A percentile compares a stretch with the other conserved stretches of the same genome.
phyloP scores from a whole-genome alignment of 2,113 vertebrate genomes.

The Trichechus manatus region DNA sequence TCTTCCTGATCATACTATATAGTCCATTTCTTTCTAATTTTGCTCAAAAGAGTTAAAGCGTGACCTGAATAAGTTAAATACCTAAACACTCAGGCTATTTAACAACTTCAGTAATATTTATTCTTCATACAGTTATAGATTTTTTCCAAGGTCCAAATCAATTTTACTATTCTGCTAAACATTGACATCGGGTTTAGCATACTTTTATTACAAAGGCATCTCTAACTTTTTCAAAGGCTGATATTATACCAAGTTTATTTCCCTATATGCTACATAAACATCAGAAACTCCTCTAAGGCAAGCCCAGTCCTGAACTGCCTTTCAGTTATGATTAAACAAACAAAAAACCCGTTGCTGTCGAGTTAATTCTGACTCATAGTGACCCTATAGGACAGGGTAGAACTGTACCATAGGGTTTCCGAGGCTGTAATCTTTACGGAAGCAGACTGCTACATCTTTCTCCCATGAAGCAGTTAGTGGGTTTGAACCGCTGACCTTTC shows the following conservation, averaged over 20 bases:
- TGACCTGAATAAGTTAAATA: constrained; percentile 20
- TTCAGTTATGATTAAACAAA: not conserved
- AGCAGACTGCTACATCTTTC: not conserved
- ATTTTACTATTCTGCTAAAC: constrained; percentile 40
- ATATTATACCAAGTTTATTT: constrained; percentile 18
- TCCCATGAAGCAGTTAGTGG: not conserved
- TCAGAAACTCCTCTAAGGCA: not conserved
- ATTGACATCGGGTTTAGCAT: not conserved
- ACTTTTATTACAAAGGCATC: constrained; percentile 12
- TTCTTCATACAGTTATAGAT: constrained; percentile 21
- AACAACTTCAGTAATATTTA: constrained; percentile 34
- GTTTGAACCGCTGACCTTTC: not conserved
- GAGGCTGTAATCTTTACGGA: not conserved
- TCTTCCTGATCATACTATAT: not conserved
- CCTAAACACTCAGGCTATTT: constrained; percentile 14
- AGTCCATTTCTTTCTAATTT: not conserved
- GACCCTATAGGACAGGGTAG: not conserved
- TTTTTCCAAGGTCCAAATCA: constrained; percentile 28
- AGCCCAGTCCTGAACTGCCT: not conserved
- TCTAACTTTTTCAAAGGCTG: constrained; percentile 44
- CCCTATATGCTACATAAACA: constrained; percentile 26
- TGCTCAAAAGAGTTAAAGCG: constrained; percentile 56
- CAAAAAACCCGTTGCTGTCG: not conserved
- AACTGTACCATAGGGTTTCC: not conserved
- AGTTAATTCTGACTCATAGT: not conserved